Base-by-base conservation (phyloP, 2,797 vertebrate species). In the Mareca strepera region DNA sequence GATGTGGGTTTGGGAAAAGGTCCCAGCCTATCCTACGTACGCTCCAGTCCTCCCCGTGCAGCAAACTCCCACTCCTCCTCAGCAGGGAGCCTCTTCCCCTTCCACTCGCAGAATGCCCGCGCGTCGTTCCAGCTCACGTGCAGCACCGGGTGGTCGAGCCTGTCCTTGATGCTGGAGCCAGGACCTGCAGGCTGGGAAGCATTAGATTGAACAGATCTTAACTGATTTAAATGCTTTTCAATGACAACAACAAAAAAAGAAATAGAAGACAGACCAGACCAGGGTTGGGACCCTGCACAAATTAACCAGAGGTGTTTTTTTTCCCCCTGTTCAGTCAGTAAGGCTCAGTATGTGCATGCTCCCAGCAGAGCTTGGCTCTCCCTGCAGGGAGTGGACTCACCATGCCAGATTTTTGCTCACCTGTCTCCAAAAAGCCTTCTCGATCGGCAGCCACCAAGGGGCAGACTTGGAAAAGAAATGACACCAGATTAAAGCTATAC, bases 51-150 rank as follows among this genome's bases (percentile, higher is more conserved):
- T 46, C 99, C 99, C 10, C 99, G 98, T 73, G 99, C 99, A 67
- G 99, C 99, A 92, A 98, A 99, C 96, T 99, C 99, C 99, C 99
- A 99, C 96, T 99, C 99, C 75, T 99, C 98, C 89, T 99, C 99
- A 0, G 96, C 98, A 0, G 98, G 99, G 46, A 99, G 98, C 73
- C 99, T 98, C 94, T 98, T 99, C 80, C 97, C 98, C 59, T 92
- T 98, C 99, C 99, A 99, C 22, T 84, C 82, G 70, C 99, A 99
- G 96, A 98, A 99, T 1, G 98, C 98, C 84, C 29, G 97, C 2
- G 99, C 99, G 3, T 99, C 99, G 0, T 98, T 99, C 99, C 99
- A 99, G 98, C 99, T 99, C 95, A 99, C 99, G 2, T 99, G 99
- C 79, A 99, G 98, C 97, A 99, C 99, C 0, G 99, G 99, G 85